Conservation (phyloP, 2,113 vertebrate species). For the Labeo rohita region DNA sequence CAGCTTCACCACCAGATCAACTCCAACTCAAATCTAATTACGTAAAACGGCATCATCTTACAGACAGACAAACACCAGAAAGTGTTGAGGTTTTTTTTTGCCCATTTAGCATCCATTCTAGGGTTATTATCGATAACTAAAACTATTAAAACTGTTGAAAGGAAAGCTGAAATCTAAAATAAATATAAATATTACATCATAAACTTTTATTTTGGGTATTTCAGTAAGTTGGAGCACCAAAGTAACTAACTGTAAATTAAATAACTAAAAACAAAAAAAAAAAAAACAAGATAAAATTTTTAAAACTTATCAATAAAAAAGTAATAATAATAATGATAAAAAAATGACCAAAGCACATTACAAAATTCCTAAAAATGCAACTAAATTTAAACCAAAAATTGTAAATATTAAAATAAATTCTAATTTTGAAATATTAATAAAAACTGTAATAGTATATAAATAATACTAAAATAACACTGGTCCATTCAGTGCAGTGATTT, state of each 20-base stretch:
- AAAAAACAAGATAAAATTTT: too few relatives aligned
- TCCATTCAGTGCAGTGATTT: not conserved
- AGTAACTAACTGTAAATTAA: not conserved
- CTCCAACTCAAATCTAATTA: slow-evolving; percentile 37
- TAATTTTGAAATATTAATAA: too few relatives aligned
- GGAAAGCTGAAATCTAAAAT: not conserved
- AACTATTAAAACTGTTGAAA: not conserved
- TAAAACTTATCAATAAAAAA: too few relatives aligned
- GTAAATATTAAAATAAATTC: too few relatives aligned
- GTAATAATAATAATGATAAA: too few relatives aligned
- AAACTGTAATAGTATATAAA: too few relatives aligned
- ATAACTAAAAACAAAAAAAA: not conserved
- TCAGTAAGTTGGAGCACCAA: not conserved
- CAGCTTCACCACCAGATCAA: slow-evolving; percentile 22
- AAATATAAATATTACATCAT: not conserved
- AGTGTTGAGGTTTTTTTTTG: not conserved
- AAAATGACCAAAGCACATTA: too few relatives aligned
- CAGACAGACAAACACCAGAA: not conserved
- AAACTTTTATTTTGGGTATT: too few relatives aligned
- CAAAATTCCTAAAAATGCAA: too few relatives aligned
- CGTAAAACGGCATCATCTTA: slow-evolving; percentile 38
- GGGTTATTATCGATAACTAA: not conserved
- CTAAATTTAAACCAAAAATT: too few relatives aligned
- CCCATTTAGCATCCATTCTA: not conserved
- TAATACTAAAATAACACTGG: too few relatives aligned